A percentile compares a stretch with the other conserved stretches of the same genome.
phyloP scores from a whole-genome alignment of 2,888 invertebrate genomes.

The Nyleta sp. region DNA sequence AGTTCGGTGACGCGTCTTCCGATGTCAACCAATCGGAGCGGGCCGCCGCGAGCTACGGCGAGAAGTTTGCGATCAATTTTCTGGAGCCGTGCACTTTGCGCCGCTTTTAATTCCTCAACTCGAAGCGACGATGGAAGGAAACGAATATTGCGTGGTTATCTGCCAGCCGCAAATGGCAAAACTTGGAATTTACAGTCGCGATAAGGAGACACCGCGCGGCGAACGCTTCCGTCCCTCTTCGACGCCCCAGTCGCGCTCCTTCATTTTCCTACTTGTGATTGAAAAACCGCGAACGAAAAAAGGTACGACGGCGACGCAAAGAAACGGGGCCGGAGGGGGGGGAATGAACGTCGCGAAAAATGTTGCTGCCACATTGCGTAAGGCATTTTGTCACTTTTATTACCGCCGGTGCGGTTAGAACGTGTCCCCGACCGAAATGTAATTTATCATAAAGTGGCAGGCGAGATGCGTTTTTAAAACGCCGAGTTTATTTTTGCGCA shows the following conservation, averaged over 20 bases:
- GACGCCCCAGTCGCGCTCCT: conserved; percentile 22
- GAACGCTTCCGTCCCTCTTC: conserved; percentile 42
- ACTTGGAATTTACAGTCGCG: conserved; percentile 66
- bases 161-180: conserved; percentile 63
- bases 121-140: conserved; percentile 63
- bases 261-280: conserved; percentile 56
- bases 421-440: conserved; percentile 42
- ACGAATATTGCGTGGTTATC: conserved; percentile 66
- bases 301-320: not conserved
- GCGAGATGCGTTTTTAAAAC: conserved; percentile 52
- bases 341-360: conserved; percentile 7
- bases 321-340: not conserved
- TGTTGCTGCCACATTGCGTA: conserved; percentile 44
- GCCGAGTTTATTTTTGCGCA: conserved; percentile 34
- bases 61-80: conserved; percentile 66
- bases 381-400: conserved; percentile 58
- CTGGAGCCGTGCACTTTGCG: conserved; percentile 61
- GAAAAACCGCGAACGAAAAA: conserved; percentile 20
- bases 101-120: conserved; percentile 61
- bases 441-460: conserved; percentile 59
- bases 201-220: conserved; percentile 43
- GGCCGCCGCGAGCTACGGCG: conserved; percentile 34
- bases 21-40: conserved; percentile 56
- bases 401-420: conserved; percentile 22
- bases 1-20: conserved; percentile 50